These are phyloP conservation scores for Pristionchus mayeri DNA, from an alignment of 2,888 invertebrate genomes.

Conservation along the genomic window DNA sequence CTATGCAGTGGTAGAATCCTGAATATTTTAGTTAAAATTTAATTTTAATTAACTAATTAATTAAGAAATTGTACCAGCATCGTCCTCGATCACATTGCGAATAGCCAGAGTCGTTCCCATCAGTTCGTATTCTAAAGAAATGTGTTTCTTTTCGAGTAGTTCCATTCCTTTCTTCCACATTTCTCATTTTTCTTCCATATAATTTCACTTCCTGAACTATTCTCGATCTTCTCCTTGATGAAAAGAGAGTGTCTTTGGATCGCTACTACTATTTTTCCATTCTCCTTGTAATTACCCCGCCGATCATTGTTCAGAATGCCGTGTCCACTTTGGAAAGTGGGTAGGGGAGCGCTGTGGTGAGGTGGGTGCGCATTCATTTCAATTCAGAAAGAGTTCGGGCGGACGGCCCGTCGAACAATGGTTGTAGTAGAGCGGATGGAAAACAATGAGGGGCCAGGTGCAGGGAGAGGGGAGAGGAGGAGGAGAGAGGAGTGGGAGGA, in stretches of 20 bases:
- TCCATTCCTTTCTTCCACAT: too few species aligned
- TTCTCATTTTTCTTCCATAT: too few species aligned
- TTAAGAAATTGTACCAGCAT: not conserved
- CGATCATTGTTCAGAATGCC: too few species aligned
- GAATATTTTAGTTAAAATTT: constrained; percentile 38
- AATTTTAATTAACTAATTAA: not conserved
- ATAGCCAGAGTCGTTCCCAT: constrained; percentile 72
- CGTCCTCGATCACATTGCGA: constrained; percentile 59
- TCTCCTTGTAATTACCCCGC: constrained; percentile 61
- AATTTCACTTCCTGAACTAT: too few species aligned
- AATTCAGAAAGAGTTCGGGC: too few species aligned
- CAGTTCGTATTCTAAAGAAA: constrained; percentile 70
- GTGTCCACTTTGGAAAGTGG: not conserved
- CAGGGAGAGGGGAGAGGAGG: not conserved
- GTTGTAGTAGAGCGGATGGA: too few species aligned
- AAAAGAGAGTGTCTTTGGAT: too few species aligned
- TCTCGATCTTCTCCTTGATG: too few species aligned
- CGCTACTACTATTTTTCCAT: too few species aligned
- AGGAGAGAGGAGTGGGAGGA: not conserved
- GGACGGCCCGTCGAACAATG: too few species aligned
- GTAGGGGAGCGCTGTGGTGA: not conserved
- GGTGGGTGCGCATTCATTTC: not conserved
- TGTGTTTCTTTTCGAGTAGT: not conserved
- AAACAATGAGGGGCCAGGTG: too few species aligned
- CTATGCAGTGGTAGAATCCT: constrained; percentile 77